phyloP scores from a whole-genome alignment of 2,888 invertebrate species.

The Mimumesa dahlbomi region DNA sequence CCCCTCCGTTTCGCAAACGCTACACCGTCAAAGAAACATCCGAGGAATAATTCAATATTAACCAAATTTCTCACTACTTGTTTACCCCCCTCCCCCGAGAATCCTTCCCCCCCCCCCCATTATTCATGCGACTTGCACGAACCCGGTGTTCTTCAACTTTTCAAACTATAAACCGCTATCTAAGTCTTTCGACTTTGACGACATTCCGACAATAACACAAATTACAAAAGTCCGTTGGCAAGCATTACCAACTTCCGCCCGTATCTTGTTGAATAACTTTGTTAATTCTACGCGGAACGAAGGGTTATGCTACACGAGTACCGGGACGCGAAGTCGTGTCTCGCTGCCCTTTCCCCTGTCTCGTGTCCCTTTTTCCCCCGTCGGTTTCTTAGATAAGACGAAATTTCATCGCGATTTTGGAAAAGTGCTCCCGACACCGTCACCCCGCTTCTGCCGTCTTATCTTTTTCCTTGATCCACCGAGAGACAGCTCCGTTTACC shows the following conservation, averaged over 20 bases:
- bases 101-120: no score
- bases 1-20: no score
- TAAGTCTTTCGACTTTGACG: slow-evolving; percentile 23
- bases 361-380: background rate
- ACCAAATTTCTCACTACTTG: no score
- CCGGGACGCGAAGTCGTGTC: slow-evolving; percentile 39
- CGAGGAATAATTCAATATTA: no score
- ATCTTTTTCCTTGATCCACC: slow-evolving; percentile 8
- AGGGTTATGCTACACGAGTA: slow-evolving; percentile 19
- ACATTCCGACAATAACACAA: slow-evolving; percentile 51
- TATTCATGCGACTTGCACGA: no score
- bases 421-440: slow-evolving; percentile 28
- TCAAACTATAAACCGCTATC: slow-evolving; percentile 15
- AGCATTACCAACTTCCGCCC: slow-evolving; percentile 35
- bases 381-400: slow-evolving; percentile 36
- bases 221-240: slow-evolving; percentile 44
- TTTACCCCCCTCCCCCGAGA: no score
- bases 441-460: background rate
- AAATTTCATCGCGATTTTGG: slow-evolving; percentile 51
- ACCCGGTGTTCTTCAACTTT: background rate
- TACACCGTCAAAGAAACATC: no score
- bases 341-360: slow-evolving; percentile 1
- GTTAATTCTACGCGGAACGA: slow-evolving; percentile 46
- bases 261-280: slow-evolving; percentile 55
- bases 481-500: slow-evolving; percentile 6